phyloP scores from a whole-genome alignment of 2,113 vertebrate species.

The Eulacestoma nigropectus region DNA sequence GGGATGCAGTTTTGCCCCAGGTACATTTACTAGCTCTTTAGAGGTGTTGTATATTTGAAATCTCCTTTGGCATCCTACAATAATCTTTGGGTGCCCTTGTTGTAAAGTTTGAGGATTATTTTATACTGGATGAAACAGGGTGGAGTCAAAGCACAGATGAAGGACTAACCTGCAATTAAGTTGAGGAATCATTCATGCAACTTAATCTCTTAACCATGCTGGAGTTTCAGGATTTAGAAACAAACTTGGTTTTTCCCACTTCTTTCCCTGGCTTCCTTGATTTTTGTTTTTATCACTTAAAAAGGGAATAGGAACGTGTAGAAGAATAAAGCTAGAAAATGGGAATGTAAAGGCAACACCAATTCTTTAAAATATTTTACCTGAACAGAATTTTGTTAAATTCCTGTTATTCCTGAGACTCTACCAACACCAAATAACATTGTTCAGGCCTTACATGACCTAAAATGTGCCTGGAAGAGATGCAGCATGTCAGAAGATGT shows the following conservation, averaged over 20 bases:
- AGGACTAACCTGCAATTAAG: neutral
- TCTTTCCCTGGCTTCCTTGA: neutral
- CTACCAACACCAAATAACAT: neutral
- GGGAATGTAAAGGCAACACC: neutral
- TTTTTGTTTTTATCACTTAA: neutral
- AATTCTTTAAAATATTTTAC: neutral
- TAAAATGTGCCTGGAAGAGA: neutral
- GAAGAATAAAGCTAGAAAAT: neutral
- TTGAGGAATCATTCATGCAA: neutral
- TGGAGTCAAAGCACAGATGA: neutral
- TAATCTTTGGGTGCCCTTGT: neutral
- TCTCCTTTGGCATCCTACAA: neutral
- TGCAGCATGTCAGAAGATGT: neutral
- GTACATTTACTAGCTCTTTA: neutral
- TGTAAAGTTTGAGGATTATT: neutral
- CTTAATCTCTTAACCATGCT: neutral
- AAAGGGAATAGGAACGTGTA: neutral
- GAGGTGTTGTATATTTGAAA: neutral
- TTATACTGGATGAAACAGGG: neutral
- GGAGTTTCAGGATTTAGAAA: neutral
- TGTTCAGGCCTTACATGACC: neutral
- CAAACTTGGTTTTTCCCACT: fast-evolving
- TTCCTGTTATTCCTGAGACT: neutral
- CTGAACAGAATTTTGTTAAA: neutral
- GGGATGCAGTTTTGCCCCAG: neutral